phyloP scores from a whole-genome alignment of 2,888 invertebrate genomes.

The Polietes domitor region DNA sequence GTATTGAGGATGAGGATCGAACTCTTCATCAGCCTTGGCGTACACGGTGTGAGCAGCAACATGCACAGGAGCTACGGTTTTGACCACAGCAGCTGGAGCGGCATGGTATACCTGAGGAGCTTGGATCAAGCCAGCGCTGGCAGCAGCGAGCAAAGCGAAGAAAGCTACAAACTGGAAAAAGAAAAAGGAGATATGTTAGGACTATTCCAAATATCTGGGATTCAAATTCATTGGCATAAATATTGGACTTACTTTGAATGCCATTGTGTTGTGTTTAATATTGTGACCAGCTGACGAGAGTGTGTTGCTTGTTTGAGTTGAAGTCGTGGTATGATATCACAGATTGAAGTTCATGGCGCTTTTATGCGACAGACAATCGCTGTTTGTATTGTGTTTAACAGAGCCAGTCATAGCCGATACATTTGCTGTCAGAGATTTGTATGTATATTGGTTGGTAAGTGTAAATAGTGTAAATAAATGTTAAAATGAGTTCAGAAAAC shows the following conservation, averaged over 20 bases:
- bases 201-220: too few species aligned
- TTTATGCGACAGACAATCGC: slow-evolving; percentile 35
- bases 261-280: slow-evolving; percentile 54
- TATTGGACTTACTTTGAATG: slow-evolving; percentile 59
- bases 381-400: background rate
- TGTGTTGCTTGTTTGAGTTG: slow-evolving; percentile 59
- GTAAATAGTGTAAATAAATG: too few species aligned
- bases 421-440: too few species aligned
- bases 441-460: too few species aligned
- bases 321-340: slow-evolving; percentile 48
- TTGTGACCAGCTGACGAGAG: slow-evolving; percentile 39
- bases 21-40: slow-evolving; percentile 72
- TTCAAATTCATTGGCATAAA: too few species aligned
- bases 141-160: slow-evolving; percentile 68
- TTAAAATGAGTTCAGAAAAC: too few species aligned
- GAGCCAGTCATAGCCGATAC: background rate
- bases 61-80: slow-evolving; percentile 60
- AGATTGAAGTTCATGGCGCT: slow-evolving; percentile 24
- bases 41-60: slow-evolving; percentile 71
- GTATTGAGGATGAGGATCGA: slow-evolving; percentile 80
- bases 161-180: slow-evolving; percentile 63
- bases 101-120: slow-evolving; percentile 66
- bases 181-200: too few species aligned
- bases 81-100: slow-evolving; percentile 49
- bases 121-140: slow-evolving; percentile 70